Base-by-base conservation (phyloP, 2,113 vertebrate species). In the Stegastes partitus region DNA sequence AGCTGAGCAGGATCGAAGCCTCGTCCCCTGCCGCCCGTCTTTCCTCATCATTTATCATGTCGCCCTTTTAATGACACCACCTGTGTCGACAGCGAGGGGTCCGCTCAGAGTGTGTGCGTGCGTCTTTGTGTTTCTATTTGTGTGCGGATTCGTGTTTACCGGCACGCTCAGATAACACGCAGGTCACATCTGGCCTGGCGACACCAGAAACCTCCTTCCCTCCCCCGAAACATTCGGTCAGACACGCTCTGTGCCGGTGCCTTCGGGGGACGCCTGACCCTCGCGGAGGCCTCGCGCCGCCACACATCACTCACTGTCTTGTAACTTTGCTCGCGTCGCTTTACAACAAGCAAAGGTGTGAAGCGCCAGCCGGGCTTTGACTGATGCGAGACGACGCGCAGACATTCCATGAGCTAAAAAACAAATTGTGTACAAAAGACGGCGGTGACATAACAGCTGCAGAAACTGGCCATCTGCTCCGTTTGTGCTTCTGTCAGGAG, bases 151-250 rank as follows among this genome's bases (percentile, higher is more conserved):
- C 63, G 18, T 63, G 69, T 82, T 71, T 68, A 82, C 16, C 51
- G 57, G 14, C 74, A 22, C 50, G 83, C 68, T 82, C 83, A 34
- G 72, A 84, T 76, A 77, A 87, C 79, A 81, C 37, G 61, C 83
- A 66, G 79, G 86, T 85, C 90, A 85, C 88, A 91, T 85, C 87
- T 90, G 86, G 58, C 50, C 73, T 70, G 82, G 80, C 74, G 80
- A 81, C 75, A 77, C 1, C 18, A 70, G 50, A 57, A 61, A n/a
- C 63, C 31, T 34, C 31, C 31, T 34, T 34, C 31, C 31, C 31
- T n/a, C n/a, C 31, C 5, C 31, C 8, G 8, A 34, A 34, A 34
- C 31, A 34, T 9, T 9, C 7, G 8, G 31, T 34, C 31, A 34
- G 31, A n/a, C 39, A 0, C 54, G 50, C 34, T 26, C 26, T 15